Evolutionary conservation across 2,113 vertebrate species (phyloP).

Genomic region (Oenanthe melanoleuca): DNA sequence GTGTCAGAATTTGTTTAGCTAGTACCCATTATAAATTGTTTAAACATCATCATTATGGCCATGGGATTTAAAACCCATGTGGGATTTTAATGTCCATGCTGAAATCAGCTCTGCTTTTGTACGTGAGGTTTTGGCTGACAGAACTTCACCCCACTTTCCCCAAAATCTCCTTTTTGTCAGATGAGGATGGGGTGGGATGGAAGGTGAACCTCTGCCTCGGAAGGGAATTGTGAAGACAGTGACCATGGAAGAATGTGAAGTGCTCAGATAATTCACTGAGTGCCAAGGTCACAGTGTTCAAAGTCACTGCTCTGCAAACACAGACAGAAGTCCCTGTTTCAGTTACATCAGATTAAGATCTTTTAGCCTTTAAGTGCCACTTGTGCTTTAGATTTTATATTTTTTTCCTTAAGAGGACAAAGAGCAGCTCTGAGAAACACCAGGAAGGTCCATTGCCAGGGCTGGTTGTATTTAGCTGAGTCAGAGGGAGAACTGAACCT

Average conservation of each 20-base stretch:
- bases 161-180: not conserved
- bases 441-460: not conserved
- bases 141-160: not conserved
- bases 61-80: not conserved
- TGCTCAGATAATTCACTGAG: not conserved
- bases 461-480: not conserved
- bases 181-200: not conserved
- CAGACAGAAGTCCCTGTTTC: not conserved
- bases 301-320: not conserved
- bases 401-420: not conserved
- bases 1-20: conserved; percentile 54
- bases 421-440: not conserved
- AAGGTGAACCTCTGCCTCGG: not conserved
- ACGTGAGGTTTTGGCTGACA: not conserved
- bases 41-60: not conserved
- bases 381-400: not conserved
- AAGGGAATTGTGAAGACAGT: not conserved
- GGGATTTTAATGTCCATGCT: not conserved
- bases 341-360: not conserved
- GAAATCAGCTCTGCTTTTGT: not conserved
- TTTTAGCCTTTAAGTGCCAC: not conserved
- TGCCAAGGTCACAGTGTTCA: not conserved
- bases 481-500: not conserved
- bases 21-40: conserved; percentile 8
- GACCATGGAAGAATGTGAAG: not conserved